Evolutionary conservation across 92 coral and sea anemone species (phyloP).

Genomic region (Zoanthus solanderi): DNA sequence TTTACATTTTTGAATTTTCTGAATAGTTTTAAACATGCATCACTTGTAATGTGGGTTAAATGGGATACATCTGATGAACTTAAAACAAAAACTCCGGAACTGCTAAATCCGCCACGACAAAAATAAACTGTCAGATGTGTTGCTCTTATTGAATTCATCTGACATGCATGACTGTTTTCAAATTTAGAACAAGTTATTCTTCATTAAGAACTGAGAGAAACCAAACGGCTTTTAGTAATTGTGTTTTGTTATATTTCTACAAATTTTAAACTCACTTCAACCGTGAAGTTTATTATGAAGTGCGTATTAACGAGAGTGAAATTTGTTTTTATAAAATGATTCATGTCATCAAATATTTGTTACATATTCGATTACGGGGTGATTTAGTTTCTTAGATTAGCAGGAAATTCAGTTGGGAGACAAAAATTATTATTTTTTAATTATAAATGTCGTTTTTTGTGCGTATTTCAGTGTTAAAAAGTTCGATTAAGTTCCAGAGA

Average conservation of each 20-base stretch:
- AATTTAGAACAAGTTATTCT: neutral
- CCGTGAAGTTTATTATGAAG: neutral
- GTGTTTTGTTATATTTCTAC: neutral
- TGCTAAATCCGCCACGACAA: neutral
- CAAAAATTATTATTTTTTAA: neutral
- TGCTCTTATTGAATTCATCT: neutral
- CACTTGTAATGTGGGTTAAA: neutral
- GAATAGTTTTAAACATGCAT: neutral
- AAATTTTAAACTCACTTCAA: neutral
- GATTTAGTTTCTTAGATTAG: neutral
- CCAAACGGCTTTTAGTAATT: neutral
- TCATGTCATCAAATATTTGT: too few species aligned
- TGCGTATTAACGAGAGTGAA: neutral
- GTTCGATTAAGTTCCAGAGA: too few species aligned
- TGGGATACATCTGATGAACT: neutral
- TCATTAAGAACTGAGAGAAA: neutral
- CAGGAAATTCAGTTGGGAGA: too few species aligned
- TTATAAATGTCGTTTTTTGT: too few species aligned
- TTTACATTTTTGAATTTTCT: neutral
- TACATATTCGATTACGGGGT: neutral
- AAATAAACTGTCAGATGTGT: neutral
- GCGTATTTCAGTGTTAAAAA: too few species aligned
- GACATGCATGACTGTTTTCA: neutral
- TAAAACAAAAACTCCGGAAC: neutral
- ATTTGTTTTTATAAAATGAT: neutral